A percentile compares a stretch with the other conserved stretches of the same genome.
Evolutionary conservation across 2,888 invertebrate genomes (phyloP).

Genomic region (Apodemia duryi): DNA sequence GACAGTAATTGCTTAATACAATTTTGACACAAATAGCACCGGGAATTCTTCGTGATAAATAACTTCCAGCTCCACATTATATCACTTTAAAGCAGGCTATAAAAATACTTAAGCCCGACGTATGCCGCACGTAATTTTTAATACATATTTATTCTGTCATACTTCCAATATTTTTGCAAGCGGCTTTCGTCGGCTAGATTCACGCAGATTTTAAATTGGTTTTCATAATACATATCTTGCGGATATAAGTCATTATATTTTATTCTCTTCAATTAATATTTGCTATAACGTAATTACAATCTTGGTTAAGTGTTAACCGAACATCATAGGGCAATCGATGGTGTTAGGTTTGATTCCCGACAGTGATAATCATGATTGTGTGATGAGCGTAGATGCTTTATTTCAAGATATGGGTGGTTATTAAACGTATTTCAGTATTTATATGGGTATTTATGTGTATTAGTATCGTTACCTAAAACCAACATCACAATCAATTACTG

Average conservation of each 20-base stretch:
- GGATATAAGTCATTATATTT: conserved; percentile 19
- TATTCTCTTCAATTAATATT: background rate
- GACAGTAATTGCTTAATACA: conserved; percentile 12
- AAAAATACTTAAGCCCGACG: conserved; percentile 32
- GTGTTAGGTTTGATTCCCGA: too few relatives aligned
- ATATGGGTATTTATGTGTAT: too few relatives aligned
- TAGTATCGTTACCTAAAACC: too few relatives aligned
- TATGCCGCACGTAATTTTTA: conserved; percentile 58
- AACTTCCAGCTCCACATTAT: conserved; percentile 15
- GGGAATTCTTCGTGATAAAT: conserved; percentile 3
- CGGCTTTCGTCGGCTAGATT: conserved; percentile 38
- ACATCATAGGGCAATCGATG: too few relatives aligned
- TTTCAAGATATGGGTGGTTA: too few relatives aligned
- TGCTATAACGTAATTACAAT: background rate
- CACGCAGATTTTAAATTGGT: conserved; percentile 55
- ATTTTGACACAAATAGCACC: conserved; percentile 5
- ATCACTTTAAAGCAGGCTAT: conserved; percentile 20
- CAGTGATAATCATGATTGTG: too few relatives aligned
- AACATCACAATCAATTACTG: too few relatives aligned
- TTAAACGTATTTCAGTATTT: too few relatives aligned
- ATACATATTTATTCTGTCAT: conserved; percentile 66
- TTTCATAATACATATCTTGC: conserved; percentile 42
- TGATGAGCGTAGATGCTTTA: too few relatives aligned
- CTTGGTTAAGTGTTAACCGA: conserved; percentile 29
- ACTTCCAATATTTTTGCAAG: conserved; percentile 44